Percentiles rank a stretch among this genome's conserved stretches.
These are phyloP conservation scores for Lophura nycthemera DNA, from an alignment of 2,113 vertebrate genomes.

Conservation along the genomic window DNA sequence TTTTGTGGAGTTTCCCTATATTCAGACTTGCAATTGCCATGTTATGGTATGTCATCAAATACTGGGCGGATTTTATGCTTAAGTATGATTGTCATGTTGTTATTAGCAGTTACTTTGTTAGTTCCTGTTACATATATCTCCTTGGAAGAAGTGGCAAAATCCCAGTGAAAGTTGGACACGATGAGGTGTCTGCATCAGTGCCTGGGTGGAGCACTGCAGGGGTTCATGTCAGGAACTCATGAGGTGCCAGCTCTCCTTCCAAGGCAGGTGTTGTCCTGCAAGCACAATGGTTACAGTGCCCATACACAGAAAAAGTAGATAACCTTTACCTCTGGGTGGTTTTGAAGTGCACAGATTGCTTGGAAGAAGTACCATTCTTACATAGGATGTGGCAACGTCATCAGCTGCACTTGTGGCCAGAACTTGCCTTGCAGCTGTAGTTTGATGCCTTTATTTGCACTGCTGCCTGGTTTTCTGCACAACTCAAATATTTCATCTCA, in stretches of 20 bases:
- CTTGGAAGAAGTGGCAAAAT: background rate
- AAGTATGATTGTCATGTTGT: background rate
- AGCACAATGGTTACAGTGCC: background rate
- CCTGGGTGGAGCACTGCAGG: background rate
- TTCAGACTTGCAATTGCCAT: background rate
- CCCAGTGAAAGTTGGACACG: background rate
- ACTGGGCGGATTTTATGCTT: background rate
- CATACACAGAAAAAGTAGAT: too few species aligned
- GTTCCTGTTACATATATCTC: background rate
- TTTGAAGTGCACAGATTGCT: background rate
- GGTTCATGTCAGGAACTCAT: background rate
- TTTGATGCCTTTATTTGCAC: background rate
- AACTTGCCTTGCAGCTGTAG: background rate
- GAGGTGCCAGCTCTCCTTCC: background rate
- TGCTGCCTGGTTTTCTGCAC: background rate
- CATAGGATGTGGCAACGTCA: background rate
- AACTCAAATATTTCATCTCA: background rate
- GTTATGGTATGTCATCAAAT: background rate
- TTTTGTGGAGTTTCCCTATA: background rate
- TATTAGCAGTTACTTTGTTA: background rate
- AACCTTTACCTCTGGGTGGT: background rate
- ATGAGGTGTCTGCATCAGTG: background rate
- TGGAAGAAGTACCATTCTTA: rapidly evolving
- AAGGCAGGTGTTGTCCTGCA: background rate
- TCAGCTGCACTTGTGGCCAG: background rate